Base-by-base conservation (phyloP, 2,113 vertebrate species). In the Potamarius usumacintae region DNA sequence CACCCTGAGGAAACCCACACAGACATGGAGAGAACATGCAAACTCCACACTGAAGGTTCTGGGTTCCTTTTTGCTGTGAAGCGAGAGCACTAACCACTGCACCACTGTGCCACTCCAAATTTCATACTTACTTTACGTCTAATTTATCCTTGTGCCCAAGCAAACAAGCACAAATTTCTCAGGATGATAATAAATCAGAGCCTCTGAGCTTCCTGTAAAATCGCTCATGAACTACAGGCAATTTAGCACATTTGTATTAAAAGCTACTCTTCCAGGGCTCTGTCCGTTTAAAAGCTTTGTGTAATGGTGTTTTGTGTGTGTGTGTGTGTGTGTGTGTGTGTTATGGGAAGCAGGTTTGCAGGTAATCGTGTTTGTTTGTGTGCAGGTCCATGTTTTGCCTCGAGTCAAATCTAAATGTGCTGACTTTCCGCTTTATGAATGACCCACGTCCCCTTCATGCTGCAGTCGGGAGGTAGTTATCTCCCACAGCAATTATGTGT, bases 401-500 rank as follows among this genome's bases (percentile, higher is more conserved):
- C 18, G 71, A 83, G 82, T 89, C 86, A 90, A 92, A 92, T 92
- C 91, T 86, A 92, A 87, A 94, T 93, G 80, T 93, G 92, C 93
- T 93, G 92, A 95, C 90, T 86, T 82, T 74, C 88, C 83, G 65
- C 63, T 92, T 93, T 93, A 90, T 91, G 89, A 90, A 87, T 88
- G 90, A 88, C 65, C 82, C 57, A 27, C 83, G 79, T 89, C 85
- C 86, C 87, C 89, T 89, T 86, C 89, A 90, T n/a, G 14, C 60
- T 83, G 74, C 88, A 86, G 60, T 27, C 65, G 90, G 89, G 91
- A 84, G 83, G 50, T n/a, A 81, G 76, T 90, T 85, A 72, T 77
- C 89, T 92, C 92, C 90, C 92, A 86, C 63, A 91, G 83, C 91
- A 93, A 93, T 93, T 93, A 93, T 83, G 79, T 67, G 78, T 83